These are phyloP conservation scores for Sarcophaga variegata DNA, from an alignment of 2,888 invertebrate genomes.

Conservation along the genomic window DNA sequence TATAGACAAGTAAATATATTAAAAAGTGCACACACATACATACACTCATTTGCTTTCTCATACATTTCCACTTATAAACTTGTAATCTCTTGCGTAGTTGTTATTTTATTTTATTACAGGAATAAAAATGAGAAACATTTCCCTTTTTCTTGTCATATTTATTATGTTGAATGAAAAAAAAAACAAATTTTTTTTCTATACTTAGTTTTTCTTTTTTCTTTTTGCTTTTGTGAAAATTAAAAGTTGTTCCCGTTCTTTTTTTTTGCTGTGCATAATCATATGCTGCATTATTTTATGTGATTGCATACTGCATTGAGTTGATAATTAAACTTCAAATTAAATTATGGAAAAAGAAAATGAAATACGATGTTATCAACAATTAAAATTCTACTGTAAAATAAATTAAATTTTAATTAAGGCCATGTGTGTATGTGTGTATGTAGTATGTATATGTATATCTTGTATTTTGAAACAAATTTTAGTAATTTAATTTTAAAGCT, in stretches of 20 bases:
- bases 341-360: background rate
- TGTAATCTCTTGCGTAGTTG: conserved; percentile 14
- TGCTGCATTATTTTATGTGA: background rate
- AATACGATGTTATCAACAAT: background rate
- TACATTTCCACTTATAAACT: background rate
- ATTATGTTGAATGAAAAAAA: conserved; percentile 4
- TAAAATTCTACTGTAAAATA: too few species aligned
- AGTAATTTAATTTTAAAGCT: conserved; percentile 4
- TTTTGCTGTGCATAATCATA: background rate
- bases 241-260: background rate
- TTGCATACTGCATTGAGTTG: conserved; percentile 9
- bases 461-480: background rate
- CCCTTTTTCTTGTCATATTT: background rate
- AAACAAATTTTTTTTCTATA: too few species aligned
- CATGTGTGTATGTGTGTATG: too few species aligned
- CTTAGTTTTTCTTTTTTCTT: too few species aligned
- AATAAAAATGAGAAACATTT: conserved; percentile 33
- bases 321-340: conserved; percentile 20
- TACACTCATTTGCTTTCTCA: background rate
- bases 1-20: conserved; percentile 13
- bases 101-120: conserved; percentile 34
- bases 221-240: background rate
- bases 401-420: too few species aligned
- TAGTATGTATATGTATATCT: too few species aligned
- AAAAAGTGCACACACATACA: background rate